A percentile compares a stretch with the other conserved stretches of the same genome.
Conservation (phyloP, 1,140 invertebrate species). For the Bombus pyrosoma region DNA sequence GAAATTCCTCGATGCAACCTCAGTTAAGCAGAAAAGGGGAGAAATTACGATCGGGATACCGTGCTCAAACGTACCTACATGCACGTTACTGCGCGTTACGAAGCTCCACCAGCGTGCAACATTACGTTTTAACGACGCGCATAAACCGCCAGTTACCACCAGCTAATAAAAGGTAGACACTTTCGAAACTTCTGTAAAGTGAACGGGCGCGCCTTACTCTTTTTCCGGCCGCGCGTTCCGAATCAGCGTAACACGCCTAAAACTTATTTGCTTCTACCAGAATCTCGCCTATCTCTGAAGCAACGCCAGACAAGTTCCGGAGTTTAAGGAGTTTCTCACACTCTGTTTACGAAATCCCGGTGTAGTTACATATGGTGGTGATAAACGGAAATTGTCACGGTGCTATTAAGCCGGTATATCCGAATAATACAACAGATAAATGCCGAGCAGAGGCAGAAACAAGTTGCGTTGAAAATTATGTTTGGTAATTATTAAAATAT, state of each 20-base stretch:
- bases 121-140: slow-evolving; percentile 57
- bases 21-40: too few relatives aligned
- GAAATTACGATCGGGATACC: too few relatives aligned
- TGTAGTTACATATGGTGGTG: not conserved
- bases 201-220: slow-evolving; percentile 14
- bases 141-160: slow-evolving; percentile 54
- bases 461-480: too few relatives aligned
- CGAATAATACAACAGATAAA: not conserved
- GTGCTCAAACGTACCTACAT: too few relatives aligned
- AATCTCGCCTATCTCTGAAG: not conserved
- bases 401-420: too few relatives aligned
- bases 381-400: not conserved
- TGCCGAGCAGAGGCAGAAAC: not conserved
- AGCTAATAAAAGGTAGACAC: slow-evolving; percentile 12
- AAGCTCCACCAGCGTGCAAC: slow-evolving; percentile 33
- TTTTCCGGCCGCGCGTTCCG: slow-evolving; percentile 8
- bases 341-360: not conserved
- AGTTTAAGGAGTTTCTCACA: not conserved
- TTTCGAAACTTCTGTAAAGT: slow-evolving; percentile 36
- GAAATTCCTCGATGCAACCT: too few relatives aligned
- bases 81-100: too few relatives aligned
- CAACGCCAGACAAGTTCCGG: too few relatives aligned
- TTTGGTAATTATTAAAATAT: too few relatives aligned
- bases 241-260: slow-evolving; percentile 2
- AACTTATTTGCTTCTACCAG: slow-evolving; percentile 48